phyloP scores from a whole-genome alignment of 2,797 vertebrate species.

The Champsocephalus esox region DNA sequence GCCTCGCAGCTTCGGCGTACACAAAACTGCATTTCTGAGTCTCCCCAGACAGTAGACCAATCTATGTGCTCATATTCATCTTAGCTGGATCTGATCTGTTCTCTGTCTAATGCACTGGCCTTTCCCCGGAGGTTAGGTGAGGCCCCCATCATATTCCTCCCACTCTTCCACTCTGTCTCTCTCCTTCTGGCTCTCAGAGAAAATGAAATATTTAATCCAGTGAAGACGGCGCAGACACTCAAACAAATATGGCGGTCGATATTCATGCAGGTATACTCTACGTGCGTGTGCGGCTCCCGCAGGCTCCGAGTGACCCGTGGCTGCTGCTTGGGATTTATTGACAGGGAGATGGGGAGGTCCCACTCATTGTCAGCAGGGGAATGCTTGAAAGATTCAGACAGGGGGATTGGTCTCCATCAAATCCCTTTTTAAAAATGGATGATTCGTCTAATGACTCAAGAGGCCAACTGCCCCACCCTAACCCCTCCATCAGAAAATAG shows the following conservation, averaged over 20 bases:
- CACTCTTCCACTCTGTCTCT: conserved; percentile 47
- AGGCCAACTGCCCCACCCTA: conserved; percentile 43
- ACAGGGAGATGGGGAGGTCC: conserved; percentile 43
- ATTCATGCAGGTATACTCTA: conserved; percentile 29
- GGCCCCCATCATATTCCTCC: conserved; percentile 69
- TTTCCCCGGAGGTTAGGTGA: conserved; percentile 72
- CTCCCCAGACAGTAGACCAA: conserved; percentile 78
- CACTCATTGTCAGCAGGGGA: conserved; percentile 43
- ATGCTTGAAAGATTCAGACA: conserved; percentile 57
- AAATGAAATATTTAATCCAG: conserved; percentile 69
- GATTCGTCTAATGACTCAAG: conserved; percentile 74
- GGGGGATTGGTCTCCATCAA: conserved; percentile 69
- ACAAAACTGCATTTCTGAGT: conserved; percentile 71
- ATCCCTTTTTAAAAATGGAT: conserved; percentile 77
- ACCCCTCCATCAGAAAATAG: conserved; percentile 68
- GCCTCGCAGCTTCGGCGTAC: conserved; percentile 45
- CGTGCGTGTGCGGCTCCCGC: conserved; percentile 1
- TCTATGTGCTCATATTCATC: conserved; percentile 81
- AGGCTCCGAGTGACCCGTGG: conserved; percentile 14
- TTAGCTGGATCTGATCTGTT: conserved; percentile 79
- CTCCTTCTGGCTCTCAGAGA: conserved; percentile 37
- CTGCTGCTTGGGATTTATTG: conserved; percentile 54
- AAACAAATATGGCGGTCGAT: conserved; percentile 53
- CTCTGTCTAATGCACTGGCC: conserved; percentile 78
- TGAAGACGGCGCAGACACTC: conserved; percentile 27